Conservation (phyloP, 2,113 vertebrate species). For the Anhinga anhinga region DNA sequence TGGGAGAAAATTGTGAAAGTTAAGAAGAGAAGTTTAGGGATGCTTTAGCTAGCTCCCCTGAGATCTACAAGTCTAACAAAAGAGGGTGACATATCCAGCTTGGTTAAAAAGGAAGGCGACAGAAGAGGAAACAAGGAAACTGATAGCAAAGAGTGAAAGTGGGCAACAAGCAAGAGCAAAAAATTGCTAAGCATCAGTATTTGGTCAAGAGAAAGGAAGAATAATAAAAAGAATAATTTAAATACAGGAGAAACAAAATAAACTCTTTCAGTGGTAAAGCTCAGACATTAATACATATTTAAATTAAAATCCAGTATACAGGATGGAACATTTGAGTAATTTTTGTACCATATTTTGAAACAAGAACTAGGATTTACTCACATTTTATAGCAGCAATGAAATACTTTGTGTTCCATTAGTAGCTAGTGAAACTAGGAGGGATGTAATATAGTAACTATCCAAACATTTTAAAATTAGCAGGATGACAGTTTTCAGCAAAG, state of each 20-base stretch:
- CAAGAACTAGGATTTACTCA: not conserved
- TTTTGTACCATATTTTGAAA: not conserved
- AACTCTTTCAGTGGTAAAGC: not conserved
- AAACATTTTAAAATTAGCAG: not conserved
- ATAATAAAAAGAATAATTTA: not conserved
- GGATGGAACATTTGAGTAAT: not conserved
- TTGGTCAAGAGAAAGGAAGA: not conserved
- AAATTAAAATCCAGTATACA: not conserved
- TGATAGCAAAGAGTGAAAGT: not conserved
- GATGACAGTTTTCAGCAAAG: not conserved
- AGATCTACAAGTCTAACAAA: not conserved
- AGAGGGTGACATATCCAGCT: not conserved
- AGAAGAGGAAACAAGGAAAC: not conserved
- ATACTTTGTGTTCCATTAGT: not conserved
- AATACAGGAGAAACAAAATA: not conserved
- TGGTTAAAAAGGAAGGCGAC: not conserved
- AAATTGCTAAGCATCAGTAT: not conserved
- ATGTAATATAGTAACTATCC: not conserved
- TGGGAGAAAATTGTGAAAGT: not conserved
- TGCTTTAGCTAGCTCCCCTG: not conserved
- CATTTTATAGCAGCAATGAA: not conserved
- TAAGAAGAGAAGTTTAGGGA: not conserved
- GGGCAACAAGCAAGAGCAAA: not conserved
- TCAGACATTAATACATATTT: not conserved
- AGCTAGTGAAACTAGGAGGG: not conserved